These are phyloP conservation scores for Platygyra sinensis DNA, from an alignment of 64 coral and sea anemone genomes.

Conservation along the genomic window DNA sequence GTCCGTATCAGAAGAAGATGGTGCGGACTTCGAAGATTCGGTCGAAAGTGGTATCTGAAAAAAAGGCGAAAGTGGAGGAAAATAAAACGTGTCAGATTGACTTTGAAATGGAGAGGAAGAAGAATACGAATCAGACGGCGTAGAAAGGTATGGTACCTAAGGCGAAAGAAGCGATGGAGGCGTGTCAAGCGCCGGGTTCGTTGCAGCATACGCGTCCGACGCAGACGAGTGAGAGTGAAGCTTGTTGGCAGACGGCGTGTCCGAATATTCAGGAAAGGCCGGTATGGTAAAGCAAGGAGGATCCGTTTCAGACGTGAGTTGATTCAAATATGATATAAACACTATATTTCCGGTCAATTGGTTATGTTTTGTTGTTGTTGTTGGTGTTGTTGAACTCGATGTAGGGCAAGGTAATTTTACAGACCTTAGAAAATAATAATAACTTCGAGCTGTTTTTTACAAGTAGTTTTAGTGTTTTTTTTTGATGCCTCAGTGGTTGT, in stretches of 20 bases:
- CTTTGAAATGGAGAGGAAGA: background rate
- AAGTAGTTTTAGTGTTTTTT: too few relatives aligned
- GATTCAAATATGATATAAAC: too few relatives aligned
- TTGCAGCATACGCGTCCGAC: constrained; percentile 3
- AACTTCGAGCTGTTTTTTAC: too few relatives aligned
- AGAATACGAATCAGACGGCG: background rate
- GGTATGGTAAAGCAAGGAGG: background rate
- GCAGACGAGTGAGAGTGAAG: background rate
- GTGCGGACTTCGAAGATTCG: background rate
- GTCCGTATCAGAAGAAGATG: background rate
- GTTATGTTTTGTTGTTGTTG: too few relatives aligned
- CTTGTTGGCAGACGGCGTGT: background rate
- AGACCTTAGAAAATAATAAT: too few relatives aligned
- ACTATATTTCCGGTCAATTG: too few relatives aligned
- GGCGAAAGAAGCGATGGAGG: background rate
- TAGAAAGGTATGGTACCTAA: background rate
- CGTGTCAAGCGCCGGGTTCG: background rate
- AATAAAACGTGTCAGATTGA: background rate
- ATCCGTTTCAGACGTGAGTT: constrained; percentile 21
- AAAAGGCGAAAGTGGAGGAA: background rate
- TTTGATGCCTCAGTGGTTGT: too few relatives aligned
- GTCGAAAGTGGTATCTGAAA: constrained; percentile 7
- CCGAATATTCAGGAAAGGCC: constrained; percentile 1
- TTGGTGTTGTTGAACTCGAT: too few relatives aligned
- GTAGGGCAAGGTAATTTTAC: too few relatives aligned